phyloP scores from a whole-genome alignment of 2,113 vertebrate genomes.

The Sarotherodon lohbergeri region DNA sequence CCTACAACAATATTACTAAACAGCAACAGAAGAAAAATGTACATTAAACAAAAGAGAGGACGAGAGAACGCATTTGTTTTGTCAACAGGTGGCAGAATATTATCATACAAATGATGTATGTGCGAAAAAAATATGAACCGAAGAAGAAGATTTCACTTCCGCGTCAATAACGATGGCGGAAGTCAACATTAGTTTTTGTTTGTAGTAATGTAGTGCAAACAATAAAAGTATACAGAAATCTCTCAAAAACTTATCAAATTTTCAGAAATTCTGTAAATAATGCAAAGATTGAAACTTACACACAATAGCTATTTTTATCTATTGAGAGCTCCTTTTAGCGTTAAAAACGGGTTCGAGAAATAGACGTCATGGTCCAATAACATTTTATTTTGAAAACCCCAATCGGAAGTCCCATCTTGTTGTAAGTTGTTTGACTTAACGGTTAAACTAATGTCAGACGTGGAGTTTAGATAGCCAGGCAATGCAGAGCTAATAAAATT shows the following conservation, averaged over 20 bases:
- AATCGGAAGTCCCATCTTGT: neutral
- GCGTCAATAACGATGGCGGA: neutral
- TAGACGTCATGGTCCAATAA: neutral
- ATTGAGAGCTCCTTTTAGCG: neutral
- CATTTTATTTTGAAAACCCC: constrained; percentile 5
- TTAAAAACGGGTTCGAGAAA: neutral
- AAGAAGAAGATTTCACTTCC: constrained; percentile 15
- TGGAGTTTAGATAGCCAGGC: constrained; percentile 11
- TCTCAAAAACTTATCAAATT: fast-evolving
- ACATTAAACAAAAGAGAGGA: neutral
- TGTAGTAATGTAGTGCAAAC: neutral
- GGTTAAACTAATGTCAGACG: neutral
- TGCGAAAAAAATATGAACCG: neutral
- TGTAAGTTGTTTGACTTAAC: fast-evolving
- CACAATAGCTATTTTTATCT: neutral
- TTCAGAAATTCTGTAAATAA: neutral
- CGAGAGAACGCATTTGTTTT: neutral
- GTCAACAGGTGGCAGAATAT: neutral
- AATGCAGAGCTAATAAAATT: neutral
- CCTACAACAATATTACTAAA: neutral
- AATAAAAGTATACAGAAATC: neutral
- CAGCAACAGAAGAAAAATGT: neutral
- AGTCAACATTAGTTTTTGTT: neutral
- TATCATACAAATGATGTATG: no score
- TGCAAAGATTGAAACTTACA: fast-evolving